Evolutionary conservation across 2,113 vertebrate species (phyloP).

Genomic region (Tragelaphus imberbis): DNA sequence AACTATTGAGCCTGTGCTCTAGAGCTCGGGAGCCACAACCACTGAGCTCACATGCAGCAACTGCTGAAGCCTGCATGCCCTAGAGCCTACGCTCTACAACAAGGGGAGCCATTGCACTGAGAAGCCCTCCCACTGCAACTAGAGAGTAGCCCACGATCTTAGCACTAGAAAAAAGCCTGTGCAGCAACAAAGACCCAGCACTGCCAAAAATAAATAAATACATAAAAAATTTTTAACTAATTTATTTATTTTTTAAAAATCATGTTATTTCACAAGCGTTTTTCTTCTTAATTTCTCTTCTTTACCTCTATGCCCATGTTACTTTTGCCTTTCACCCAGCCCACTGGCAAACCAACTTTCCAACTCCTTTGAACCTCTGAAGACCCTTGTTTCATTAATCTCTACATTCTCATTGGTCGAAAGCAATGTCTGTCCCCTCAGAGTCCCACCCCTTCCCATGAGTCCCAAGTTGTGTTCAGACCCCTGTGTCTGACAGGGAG

Average conservation of each 20-base stretch:
- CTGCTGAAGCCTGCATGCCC: not conserved
- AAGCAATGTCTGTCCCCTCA: not conserved
- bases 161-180: not conserved
- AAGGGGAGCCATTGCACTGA: not conserved
- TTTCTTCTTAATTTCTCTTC: not conserved
- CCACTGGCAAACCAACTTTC: not conserved
- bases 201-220: not conserved
- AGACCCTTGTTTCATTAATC: not conserved
- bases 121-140: not conserved
- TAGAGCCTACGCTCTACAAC: not conserved
- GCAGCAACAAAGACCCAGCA: not conserved
- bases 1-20: not conserved
- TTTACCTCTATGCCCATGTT: not conserved
- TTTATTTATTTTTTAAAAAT: not conserved
- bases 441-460: not conserved
- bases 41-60: not conserved
- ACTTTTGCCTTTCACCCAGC: not conserved
- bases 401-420: not conserved
- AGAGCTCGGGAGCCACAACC: not conserved
- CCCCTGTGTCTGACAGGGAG: not conserved
- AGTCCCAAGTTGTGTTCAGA: not conserved
- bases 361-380: not conserved
- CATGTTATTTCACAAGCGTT: not conserved
- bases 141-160: fast-evolving
- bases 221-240: fast-evolving